phyloP scores from a whole-genome alignment of 2,888 invertebrate species.

The Cordilura impudica region DNA sequence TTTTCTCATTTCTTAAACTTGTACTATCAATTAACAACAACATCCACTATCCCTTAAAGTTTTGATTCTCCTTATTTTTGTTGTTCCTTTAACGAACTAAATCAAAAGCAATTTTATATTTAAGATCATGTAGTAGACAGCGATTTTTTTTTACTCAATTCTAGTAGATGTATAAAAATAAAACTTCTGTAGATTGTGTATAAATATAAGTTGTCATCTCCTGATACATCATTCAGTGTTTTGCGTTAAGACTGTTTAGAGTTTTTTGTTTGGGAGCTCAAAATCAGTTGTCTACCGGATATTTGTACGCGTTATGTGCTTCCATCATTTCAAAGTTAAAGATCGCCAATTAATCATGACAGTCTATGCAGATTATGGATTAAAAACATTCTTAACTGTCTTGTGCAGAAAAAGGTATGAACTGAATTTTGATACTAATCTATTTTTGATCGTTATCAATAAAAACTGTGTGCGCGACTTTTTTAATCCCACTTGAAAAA shows the following conservation, averaged over 20 bases:
- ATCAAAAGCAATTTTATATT: constrained; percentile 4
- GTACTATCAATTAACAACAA: constrained; percentile 59
- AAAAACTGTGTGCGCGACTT: not conserved
- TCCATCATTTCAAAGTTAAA: constrained; percentile 12
- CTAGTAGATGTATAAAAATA: no score
- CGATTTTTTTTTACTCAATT: constrained; percentile 55
- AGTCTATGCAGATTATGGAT: constrained; percentile 50
- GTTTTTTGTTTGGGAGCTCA: constrained; percentile 43
- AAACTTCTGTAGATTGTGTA: constrained; percentile 64
- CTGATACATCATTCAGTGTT: constrained; percentile 76
- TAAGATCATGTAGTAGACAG: not conserved
- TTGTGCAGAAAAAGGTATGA: constrained; percentile 52
- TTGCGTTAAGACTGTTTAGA: constrained; percentile 73
- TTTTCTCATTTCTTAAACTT: constrained; percentile 44
- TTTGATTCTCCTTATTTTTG: constrained; percentile 28
- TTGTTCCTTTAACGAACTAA: constrained; percentile 19
- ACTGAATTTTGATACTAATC: constrained; percentile 14
- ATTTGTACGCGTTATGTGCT: constrained; percentile 32
- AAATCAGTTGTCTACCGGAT: constrained; percentile 22
- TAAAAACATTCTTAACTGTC: constrained; percentile 32
- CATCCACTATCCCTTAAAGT: constrained; percentile 33
- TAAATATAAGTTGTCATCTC: constrained; percentile 69
- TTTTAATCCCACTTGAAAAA: not conserved
- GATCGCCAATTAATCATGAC: constrained; percentile 2
- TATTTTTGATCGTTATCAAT: constrained; percentile 1